phyloP scores from a whole-genome alignment of 2,113 vertebrate genomes.

The Gambusia holbrooki region DNA sequence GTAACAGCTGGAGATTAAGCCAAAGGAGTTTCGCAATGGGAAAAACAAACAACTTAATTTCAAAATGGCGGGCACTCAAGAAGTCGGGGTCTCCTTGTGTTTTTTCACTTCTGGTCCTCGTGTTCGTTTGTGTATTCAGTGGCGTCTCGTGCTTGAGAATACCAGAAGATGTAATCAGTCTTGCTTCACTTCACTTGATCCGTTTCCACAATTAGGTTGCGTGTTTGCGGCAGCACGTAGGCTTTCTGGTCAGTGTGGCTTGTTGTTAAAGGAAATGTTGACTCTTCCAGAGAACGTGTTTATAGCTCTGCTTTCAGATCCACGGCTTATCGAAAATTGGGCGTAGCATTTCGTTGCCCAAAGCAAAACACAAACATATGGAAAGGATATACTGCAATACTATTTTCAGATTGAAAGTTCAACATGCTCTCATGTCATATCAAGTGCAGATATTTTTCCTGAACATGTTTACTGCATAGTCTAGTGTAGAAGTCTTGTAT shows the following conservation, averaged over 20 bases:
- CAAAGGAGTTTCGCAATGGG: background rate
- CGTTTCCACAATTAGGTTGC: conserved; percentile 56
- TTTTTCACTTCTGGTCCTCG: conserved; percentile 23
- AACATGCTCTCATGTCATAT: too few species aligned
- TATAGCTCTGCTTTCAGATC: conserved; percentile 22
- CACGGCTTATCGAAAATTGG: conserved; percentile 35
- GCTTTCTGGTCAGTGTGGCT: conserved; percentile 38
- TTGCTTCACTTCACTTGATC: conserved; percentile 64
- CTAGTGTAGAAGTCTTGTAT: too few species aligned
- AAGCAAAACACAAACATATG: conserved; percentile 42
- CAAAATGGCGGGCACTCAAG: conserved; percentile 10
- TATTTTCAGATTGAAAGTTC: too few species aligned
- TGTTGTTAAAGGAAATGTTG: conserved; percentile 49
- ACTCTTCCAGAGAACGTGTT: conserved; percentile 17
- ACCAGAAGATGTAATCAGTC: conserved; percentile 66
- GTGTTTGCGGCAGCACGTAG: conserved; percentile 56
- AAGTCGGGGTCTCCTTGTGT: conserved; percentile 33
- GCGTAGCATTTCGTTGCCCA: conserved; percentile 28
- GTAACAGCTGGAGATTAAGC: conserved; percentile 11
- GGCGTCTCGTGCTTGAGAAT: conserved; percentile 44
- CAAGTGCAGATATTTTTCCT: too few species aligned
- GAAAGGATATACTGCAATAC: conserved; percentile 3
- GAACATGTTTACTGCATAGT: too few species aligned
- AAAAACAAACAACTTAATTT: background rate
- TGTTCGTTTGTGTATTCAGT: conserved; percentile 49